Evolutionary conservation across 1,140 invertebrate genomes (phyloP), one percentile per base, ranked within the genome.

Genomic region (Penaeus chinensis): DNA sequence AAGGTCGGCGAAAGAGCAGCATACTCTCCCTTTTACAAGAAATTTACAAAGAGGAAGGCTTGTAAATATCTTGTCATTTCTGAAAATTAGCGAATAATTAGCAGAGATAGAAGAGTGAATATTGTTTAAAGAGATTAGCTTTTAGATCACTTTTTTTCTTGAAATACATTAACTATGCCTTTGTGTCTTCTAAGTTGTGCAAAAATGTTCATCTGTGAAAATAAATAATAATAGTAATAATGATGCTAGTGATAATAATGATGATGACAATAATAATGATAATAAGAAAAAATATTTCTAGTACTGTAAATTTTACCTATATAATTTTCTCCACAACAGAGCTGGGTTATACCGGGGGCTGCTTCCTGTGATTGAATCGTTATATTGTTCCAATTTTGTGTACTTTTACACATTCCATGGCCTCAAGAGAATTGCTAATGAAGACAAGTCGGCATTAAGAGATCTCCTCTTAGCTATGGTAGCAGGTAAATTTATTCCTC

Each of bases 321-420:
- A 20, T 27, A 37, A 13, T 42, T 66, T 32, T 19, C 27, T 8
- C 62, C 37, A 42, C 24, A 8, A 16, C 86, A 87, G 86, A 7
- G 71, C 92, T 54, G 94, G 94, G 1, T 91, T 98, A 18, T 98
- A 98, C 92, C 93, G 95, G 91, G 97, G 97, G 3, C 93, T 97
- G 24, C 93, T 95, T 22, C 97, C 97, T 16, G 96, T 97, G 22
- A 92, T 98, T 10, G 94, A 96, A 90, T 96, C 95, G 88, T 92
- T 98, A 0, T 97, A 96, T 91, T 95, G 95, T 78, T 98, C 96
- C 77, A 98, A 97, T 92, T 98, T 98, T 93, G 95, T 98, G 22
- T 98, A 98, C 92, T 98, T 98, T 91, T 98, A 98, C 92, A 94
- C 96, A 89, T 98, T 97, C 91, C 97, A 98, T 93, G 95, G 95